Conservation (phyloP, 1,140 invertebrate genomes). For the Drosophila fuyamai region DNA sequence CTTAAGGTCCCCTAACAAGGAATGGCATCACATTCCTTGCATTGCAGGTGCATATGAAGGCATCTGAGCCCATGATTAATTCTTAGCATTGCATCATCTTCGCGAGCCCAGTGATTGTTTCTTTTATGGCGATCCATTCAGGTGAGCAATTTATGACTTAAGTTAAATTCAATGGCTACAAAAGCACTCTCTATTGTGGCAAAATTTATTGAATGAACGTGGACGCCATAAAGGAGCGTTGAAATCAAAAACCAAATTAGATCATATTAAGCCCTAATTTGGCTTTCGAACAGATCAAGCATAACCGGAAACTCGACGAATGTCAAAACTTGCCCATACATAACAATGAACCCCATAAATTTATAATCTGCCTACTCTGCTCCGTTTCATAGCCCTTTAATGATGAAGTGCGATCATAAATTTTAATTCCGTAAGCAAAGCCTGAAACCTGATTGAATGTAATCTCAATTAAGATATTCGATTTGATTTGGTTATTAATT, state of each 20-base stretch:
- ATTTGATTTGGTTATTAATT: constrained; percentile 33
- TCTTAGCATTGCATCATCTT: constrained; percentile 8
- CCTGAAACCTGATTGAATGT: constrained; percentile 47
- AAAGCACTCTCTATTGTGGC: constrained; percentile 19
- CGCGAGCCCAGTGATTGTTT: not conserved
- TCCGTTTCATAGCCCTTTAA: constrained; percentile 32
- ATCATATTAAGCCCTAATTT: constrained; percentile 45
- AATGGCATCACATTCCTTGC: not conserved
- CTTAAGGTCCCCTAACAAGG: not conserved
- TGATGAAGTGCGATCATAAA: constrained; percentile 53
- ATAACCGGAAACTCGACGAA: constrained; percentile 38
- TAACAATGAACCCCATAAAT: constrained; percentile 39
- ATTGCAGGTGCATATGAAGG: not conserved
- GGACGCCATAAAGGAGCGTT: constrained; percentile 32
- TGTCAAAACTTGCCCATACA: constrained; percentile 49
- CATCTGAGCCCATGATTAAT: not conserved
- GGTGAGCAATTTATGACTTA: constrained; percentile 8
- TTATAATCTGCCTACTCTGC: constrained; percentile 50
- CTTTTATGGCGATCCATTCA: not conserved
- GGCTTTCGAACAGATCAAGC: constrained; percentile 20
- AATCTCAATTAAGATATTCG: constrained; percentile 39
- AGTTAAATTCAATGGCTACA: constrained; percentile 5
- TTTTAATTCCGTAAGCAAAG: constrained; percentile 35
- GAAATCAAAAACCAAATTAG: constrained; percentile 45
- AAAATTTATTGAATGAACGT: constrained; percentile 38